These are phyloP conservation scores for Buphagus erythrorhynchus DNA, from an alignment of 2,797 vertebrate species.

Conservation along the genomic window DNA sequence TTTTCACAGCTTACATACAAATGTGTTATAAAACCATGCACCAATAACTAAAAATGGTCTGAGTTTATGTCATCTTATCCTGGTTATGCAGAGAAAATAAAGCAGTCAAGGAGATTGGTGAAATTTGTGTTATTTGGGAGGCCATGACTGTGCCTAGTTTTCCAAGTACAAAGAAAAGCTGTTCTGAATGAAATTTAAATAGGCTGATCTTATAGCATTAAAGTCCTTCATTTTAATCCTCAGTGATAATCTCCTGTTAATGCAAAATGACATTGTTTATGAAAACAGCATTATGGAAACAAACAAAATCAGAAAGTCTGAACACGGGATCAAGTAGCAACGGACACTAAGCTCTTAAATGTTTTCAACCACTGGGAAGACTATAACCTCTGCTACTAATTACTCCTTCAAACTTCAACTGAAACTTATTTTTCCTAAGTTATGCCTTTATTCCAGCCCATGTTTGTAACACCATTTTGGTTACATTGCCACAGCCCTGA, in stretches of 20 bases:
- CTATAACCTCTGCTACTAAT: not conserved
- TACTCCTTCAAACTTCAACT: not conserved
- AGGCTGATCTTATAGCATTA: not conserved
- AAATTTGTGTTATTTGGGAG: not conserved
- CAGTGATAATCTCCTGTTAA: not conserved
- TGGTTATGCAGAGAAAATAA: not conserved
- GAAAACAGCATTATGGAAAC: not conserved
- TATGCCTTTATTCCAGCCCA: not conserved
- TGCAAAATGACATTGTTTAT: not conserved
- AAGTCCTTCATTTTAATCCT: not conserved
- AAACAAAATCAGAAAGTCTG: not conserved
- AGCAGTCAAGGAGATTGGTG: not conserved
- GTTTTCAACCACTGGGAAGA: not conserved
- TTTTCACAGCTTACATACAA: not conserved
- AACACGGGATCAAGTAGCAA: not conserved
- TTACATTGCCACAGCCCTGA: not conserved
- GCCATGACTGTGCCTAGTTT: not conserved
- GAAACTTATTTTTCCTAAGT: not conserved
- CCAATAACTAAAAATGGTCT: not conserved
- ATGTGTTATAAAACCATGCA: not conserved
- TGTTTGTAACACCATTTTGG: not conserved
- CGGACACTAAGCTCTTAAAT: not conserved
- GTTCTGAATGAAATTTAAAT: not conserved
- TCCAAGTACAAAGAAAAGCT: not conserved
- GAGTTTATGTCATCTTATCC: accelerated